Base-by-base conservation (phyloP, 2,797 vertebrate genomes). In the Dipus sagitta region DNA sequence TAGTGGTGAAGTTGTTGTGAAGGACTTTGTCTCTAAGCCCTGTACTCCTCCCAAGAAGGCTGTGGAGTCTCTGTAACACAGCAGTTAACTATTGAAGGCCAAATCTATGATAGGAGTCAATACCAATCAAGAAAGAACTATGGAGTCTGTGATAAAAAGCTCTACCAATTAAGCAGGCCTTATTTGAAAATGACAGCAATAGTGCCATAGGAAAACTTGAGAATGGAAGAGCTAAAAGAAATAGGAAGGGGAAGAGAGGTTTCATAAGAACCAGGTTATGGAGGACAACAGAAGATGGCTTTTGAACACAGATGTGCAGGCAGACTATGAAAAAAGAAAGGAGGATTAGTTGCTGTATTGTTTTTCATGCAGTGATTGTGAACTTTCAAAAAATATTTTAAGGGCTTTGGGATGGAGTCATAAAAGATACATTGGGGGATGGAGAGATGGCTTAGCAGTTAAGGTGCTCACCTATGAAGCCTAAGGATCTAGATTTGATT, bases 301-400 rank as follows among this genome's bases (percentile, higher is more conserved):
- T 93, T 54, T 70, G 65, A 72, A 42, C 21, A 84, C 62, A 74
- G 54, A 23, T 42, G 30, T 9, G 26, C 83, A 65, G 30, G 14
- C 30, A 70, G 30, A 86, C 12, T 18, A 65, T 24, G 18, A 93
- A 67, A 7, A 47, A 60, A 58, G 32, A 60, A 7, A 12, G 11
- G 54, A 54, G 54, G 11, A 54, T 54, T 2, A 54, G 54, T 54
- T 13, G 54, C 54, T 54, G 3, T 15, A 54, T 54, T 54, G 54
- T 54, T 54, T 54, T 54, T 10, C 54, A 54, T 54, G 54, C 54
- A 15, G 52, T 6, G 54, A 74, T 6, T 72, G 30, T 24, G 21
- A 8, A 93, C 47, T 32, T 94, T 58, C 67, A 26, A 91, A n/a
- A 89, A 91, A 92, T 72, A 47, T 64, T 34, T 0, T 93, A 87